Conservation (phyloP, 2,113 vertebrate genomes). For the Cathartes aura region DNA sequence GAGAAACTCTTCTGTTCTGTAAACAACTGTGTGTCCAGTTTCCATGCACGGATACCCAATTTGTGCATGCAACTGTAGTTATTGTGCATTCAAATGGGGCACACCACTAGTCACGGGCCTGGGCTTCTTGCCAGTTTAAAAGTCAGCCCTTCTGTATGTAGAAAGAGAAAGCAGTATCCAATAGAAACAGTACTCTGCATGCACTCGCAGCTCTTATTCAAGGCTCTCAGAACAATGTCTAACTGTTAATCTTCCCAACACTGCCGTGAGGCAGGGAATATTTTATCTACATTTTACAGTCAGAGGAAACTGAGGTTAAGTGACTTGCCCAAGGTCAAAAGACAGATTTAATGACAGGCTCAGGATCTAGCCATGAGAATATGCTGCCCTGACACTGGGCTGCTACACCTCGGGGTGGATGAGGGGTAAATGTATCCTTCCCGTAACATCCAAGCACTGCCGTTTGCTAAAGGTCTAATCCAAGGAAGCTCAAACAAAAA, state of each 20-base stretch:
- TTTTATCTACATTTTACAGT: conserved; percentile 66
- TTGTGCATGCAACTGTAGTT: conserved; percentile 65
- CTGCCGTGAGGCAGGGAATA: conserved; percentile 60
- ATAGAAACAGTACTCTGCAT: conserved; percentile 57
- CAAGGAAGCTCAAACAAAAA: conserved; percentile 66
- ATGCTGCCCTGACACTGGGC: neutral
- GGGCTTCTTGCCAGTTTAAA: conserved; percentile 68
- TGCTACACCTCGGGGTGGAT: conserved; percentile 9
- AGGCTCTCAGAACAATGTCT: conserved; percentile 60
- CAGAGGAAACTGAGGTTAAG: conserved; percentile 65
- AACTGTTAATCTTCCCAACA: conserved; percentile 65
- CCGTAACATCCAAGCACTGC: neutral
- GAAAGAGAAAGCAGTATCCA: conserved; percentile 60
- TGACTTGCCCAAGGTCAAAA: conserved; percentile 67
- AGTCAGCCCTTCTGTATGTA: conserved; percentile 61
- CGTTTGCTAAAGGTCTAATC: conserved; percentile 63
- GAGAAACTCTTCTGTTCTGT: conserved; percentile 53
- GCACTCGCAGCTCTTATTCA: conserved; percentile 59
- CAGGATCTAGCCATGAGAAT: conserved; percentile 39
- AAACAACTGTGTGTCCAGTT: conserved; percentile 62
- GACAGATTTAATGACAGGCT: conserved; percentile 39
- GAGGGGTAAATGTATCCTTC: conserved; percentile 14
- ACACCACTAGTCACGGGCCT: conserved; percentile 62
- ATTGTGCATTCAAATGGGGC: conserved; percentile 63
- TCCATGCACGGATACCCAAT: conserved; percentile 60